Evolutionary conservation across 2,888 invertebrate species (phyloP), one percentile per base, ranked within the genome.

Genomic region (Andrena dorsata): DNA sequence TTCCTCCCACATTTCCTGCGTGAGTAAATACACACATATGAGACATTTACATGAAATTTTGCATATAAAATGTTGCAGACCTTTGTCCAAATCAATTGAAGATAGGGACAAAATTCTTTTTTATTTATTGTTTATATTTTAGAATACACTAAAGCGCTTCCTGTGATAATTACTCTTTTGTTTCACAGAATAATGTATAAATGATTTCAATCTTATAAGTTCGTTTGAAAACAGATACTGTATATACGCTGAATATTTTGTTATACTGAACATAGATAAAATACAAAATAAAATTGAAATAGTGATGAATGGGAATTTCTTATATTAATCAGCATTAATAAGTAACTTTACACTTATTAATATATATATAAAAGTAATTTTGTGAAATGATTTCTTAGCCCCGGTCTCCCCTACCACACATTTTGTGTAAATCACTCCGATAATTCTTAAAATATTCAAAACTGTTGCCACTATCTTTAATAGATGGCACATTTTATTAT

Each of bases 1-100:
- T 92, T 97, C 96, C 89, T 97, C 96, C 97, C 97, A 98, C 16
- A 97, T 96, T 88, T 95, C 93, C 83, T 84, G 35, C 8, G 35
- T 6, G 10, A 51, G 58, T 20, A 61, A 53, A 77, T 32, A 61
- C 6, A 61, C 10, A 13, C 8, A 71, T 51, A 7, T n/a, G 20
- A 20, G 7, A 8, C 20, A 51, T 51, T n/a, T 51, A 2, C 20
- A 51, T 20, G n/a, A 51, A 20, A 51, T 41, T 41, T 41, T 13
- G 1, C 13, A 7, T 51, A 7, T 49, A 49, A 49, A 49, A 49
- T 6, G 49, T 51, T 49, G 49, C 35, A 35, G 35, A 0, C 10
- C n/a, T 53, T 53, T 53, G 6, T 20, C 20, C 20, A 53, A 53
- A 2, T 20, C 20, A 2, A 53, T 53, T 53, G 23, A 20, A 53